Base-by-base conservation (phyloP, 2,113 vertebrate species). In the Haemorhous mexicanus region DNA sequence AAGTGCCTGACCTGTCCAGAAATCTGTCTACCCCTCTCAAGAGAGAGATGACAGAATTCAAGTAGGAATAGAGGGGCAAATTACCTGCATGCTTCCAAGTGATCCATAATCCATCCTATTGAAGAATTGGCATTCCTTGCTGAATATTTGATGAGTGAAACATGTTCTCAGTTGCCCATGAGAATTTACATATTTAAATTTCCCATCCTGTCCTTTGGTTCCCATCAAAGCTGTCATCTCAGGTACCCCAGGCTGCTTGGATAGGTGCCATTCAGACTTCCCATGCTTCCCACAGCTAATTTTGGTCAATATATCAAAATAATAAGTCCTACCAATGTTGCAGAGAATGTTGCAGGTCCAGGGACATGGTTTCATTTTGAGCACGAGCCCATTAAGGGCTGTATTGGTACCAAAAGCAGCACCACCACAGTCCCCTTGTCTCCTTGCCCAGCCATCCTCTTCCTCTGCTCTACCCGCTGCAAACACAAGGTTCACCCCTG, bases 341-440 rank as follows among this genome's bases (percentile, higher is more conserved):
- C 58, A 84, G 64, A 82, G 52, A n/a, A 70, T 1, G 2, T 2
- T 55, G 21, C 33, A 59, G 20, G 27, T 22, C 13, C 32, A 84
- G 17, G 6, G 20, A 18, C 17, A 50, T 24, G 53, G 30, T 64
- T 87, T 86, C n/a, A 81, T 33, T 43, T 11, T 24, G 37, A 84
- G 7, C 17, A 50, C 13, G 23, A 87, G 28, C 20, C 61, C 39
- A 46, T 19, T 50, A 50, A 72, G 12, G 5, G 35, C 11, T 63
- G 10, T 1, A 4, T 13, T 41, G 13, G 18, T 66, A 22, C 24
- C 3, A 6, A 77, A 89, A 87, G 8, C 55, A 67, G 2, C 10
- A 49, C 6, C 23, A 82, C 6, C 16, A 13, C 0, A 0, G 16
- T 55, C 21, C 24, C 26, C 33, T 56, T n/a, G 11, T 11, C 43